These are phyloP conservation scores for Drosophila neoperkinsi DNA, from an alignment of 2,888 invertebrate genomes.

Conservation along the genomic window DNA sequence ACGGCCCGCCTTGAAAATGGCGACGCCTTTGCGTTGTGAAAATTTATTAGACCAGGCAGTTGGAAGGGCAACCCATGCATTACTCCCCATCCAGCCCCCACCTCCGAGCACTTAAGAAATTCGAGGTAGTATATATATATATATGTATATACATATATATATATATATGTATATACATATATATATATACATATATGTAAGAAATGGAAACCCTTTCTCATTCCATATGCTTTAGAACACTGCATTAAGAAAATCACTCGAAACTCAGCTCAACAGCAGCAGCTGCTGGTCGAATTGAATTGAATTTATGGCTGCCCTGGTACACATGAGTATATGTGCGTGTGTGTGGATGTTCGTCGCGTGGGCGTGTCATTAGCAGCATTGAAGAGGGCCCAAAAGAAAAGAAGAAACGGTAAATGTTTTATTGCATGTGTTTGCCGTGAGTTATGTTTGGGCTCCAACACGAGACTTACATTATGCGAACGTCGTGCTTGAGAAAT, in stretches of 20 bases:
- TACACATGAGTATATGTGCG: conserved; percentile 17
- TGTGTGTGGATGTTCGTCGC: conserved; percentile 9
- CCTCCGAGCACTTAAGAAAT: conserved; percentile 53
- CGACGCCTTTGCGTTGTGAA: conserved; percentile 38
- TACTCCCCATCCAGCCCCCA: conserved; percentile 10
- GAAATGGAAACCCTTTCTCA: conserved; percentile 45
- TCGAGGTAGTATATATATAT: conserved; percentile 6
- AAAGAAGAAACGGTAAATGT: conserved; percentile 49
- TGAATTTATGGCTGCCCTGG: conserved; percentile 45
- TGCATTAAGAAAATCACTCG: conserved; percentile 67
- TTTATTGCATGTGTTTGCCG: conserved; percentile 63
- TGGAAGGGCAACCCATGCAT: conserved; percentile 45
- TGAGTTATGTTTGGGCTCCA: conserved; percentile 63
- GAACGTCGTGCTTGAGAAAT: conserved; percentile 44
- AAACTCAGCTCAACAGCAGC: conserved; percentile 78
- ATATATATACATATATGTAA: background rate
- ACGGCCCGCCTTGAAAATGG: conserved; percentile 45
- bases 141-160: background rate
- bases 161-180: no score
- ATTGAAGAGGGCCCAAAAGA: conserved; percentile 23
- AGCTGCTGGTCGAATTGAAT: conserved; percentile 60
- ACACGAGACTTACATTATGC: conserved; percentile 73
- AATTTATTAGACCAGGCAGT: conserved; percentile 59
- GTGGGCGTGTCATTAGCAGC: conserved; percentile 53
- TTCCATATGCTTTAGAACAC: conserved; percentile 50